Conservation (phyloP, 1,140 invertebrate species). For the Drosophila ironensis region DNA sequence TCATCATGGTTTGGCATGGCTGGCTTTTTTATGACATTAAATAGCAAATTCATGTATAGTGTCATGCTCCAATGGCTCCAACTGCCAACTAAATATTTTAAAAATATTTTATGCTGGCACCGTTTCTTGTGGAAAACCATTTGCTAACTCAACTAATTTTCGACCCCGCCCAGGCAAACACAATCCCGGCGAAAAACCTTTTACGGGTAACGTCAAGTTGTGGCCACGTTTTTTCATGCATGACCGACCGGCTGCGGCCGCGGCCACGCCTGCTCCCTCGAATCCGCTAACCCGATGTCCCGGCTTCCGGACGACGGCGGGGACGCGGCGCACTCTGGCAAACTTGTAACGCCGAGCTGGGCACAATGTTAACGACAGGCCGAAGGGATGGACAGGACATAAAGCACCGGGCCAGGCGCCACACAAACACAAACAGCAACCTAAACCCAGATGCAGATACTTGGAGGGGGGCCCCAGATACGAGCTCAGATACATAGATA, state of each 20-base stretch:
- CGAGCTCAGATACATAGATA: neutral
- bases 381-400: conserved; percentile 1
- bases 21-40: neutral
- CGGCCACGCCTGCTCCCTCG: neutral
- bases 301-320: conserved; percentile 41
- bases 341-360: conserved; percentile 2
- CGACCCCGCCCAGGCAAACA: conserved; percentile 21
- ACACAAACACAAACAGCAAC: neutral
- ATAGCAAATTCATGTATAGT: neutral
- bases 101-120: neutral
- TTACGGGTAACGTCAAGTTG: conserved; percentile 40
- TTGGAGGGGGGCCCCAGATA: no score
- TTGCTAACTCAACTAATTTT: conserved; percentile 31
- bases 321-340: conserved; percentile 6
- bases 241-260: conserved; percentile 20
- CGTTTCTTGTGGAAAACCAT: neutral
- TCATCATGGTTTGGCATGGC: no score
- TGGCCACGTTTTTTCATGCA: conserved; percentile 35
- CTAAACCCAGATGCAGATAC: neutral
- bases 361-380: conserved; percentile 25
- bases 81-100: neutral
- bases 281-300: conserved; percentile 10
- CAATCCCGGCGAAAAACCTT: conserved; percentile 28
- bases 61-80: neutral
- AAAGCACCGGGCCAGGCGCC: conserved; percentile 21